These are phyloP conservation scores for Scleropages formosus DNA, from an alignment of 2,797 vertebrate genomes.

Conservation along the genomic window DNA sequence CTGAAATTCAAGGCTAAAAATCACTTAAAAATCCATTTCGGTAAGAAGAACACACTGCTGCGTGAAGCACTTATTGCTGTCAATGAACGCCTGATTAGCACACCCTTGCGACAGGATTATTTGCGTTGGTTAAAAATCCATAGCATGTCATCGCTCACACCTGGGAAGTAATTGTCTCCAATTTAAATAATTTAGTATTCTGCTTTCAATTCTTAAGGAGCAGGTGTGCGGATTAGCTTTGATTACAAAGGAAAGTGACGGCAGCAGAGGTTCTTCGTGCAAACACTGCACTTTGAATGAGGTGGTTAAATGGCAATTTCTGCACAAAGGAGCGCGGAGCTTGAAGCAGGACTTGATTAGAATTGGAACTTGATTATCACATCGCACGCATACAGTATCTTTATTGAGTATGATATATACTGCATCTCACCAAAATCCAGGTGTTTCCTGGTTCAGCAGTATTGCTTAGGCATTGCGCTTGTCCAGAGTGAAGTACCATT, in stretches of 20 bases:
- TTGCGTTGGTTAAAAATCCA: conserved; percentile 39
- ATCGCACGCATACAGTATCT: too few relatives aligned
- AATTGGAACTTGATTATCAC: too few relatives aligned
- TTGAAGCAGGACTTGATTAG: too few relatives aligned
- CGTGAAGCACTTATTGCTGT: conserved; percentile 19
- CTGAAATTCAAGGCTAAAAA: not conserved
- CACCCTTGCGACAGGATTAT: conserved; percentile 41
- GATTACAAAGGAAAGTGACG: conserved; percentile 28
- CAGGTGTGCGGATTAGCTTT: conserved; percentile 36
- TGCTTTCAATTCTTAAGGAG: conserved; percentile 35
- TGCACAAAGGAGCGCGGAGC: conserved; percentile 3
- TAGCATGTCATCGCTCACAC: conserved; percentile 42
- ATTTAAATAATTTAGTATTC: conserved; percentile 41
- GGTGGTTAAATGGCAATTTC: not conserved
- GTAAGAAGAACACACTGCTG: not conserved
- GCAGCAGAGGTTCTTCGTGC: not conserved
- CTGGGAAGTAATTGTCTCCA: conserved; percentile 45
- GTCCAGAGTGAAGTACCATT: too few relatives aligned
- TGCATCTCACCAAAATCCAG: too few relatives aligned
- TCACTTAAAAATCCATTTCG: not conserved
- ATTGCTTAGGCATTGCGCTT: too few relatives aligned
- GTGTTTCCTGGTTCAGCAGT: too few relatives aligned
- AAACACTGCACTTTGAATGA: not conserved
- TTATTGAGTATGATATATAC: too few relatives aligned
- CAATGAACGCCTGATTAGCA: conserved; percentile 38